These are phyloP conservation scores for Tuta absoluta DNA, from an alignment of 2,888 invertebrate genomes.

Conservation along the genomic window DNA sequence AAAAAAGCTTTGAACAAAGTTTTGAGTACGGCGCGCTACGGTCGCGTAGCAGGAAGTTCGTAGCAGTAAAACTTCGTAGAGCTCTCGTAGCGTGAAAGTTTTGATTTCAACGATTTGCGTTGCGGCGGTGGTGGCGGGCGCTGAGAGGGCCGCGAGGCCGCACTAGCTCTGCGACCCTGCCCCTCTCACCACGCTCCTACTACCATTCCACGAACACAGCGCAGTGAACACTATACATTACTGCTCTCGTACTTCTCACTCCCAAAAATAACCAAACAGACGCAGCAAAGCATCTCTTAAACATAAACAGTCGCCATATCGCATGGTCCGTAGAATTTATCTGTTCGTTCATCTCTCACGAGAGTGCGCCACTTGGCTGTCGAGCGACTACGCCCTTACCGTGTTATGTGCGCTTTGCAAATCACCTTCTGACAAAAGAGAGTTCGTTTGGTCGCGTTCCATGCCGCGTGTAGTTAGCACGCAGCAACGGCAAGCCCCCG, in stretches of 20 bases:
- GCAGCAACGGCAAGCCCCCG: constrained; percentile 32
- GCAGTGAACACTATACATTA: constrained; percentile 42
- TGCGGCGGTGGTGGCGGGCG: constrained; percentile 72
- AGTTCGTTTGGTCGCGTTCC: constrained; percentile 56
- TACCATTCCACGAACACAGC: constrained; percentile 15
- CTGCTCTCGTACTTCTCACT: constrained; percentile 25
- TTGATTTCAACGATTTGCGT: constrained; percentile 82
- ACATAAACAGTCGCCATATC: constrained; percentile 32
- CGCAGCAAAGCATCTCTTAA: constrained; percentile 51
- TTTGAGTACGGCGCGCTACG: constrained; percentile 77
- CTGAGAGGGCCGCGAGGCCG: constrained; percentile 76
- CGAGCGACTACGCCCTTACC: constrained; percentile 71
- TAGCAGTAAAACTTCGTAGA: constrained; percentile 81
- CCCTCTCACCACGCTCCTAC: constrained; percentile 44
- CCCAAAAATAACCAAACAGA: neutral
- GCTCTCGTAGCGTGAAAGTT: constrained; percentile 81
- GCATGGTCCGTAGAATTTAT: constrained; percentile 61
- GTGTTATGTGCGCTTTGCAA: constrained; percentile 65
- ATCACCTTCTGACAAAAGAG: constrained; percentile 58
- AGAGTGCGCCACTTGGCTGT: constrained; percentile 79
- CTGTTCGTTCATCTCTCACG: constrained; percentile 76
- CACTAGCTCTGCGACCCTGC: constrained; percentile 70
- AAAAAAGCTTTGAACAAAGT: constrained; percentile 80
- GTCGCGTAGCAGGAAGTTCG: constrained; percentile 80
- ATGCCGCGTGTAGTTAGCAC: constrained; percentile 56